Base-by-base conservation (phyloP, 2,113 vertebrate genomes). In the Aegithalos caudatus region DNA sequence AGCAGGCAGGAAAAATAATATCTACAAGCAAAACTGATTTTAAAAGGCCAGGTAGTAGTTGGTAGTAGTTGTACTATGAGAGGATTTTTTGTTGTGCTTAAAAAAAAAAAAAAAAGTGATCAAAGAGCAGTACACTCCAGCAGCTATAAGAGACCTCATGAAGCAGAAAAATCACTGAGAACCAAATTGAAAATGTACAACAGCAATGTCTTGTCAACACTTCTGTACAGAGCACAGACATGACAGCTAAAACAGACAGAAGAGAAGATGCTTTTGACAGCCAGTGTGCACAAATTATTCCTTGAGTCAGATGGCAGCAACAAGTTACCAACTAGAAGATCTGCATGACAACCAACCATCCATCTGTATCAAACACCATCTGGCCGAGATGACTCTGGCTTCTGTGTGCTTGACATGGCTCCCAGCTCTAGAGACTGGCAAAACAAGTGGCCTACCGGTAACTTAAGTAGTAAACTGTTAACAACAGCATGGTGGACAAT, bases 121-220 rank as follows among this genome's bases (percentile, higher is more conserved):
- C 96, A 96, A 90, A 94, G 94, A 97, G 96, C 94, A 98, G 86
- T 95, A 93, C 92, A 97, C 96, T 97, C 93, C 97, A 97, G 95
- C 94, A 97, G 94, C 95, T 97, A 96, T 86, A 97, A 97, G 96
- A 98, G 96, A 97, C 95, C 96, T 96, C 95, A 98, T 92, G 94
- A 97, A 98, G 96, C 96, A 98, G 94, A 97, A 98, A 98, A 98
- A 97, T 98, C 97, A 97, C 97, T 97, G 97, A 98, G 97, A 98
- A 98, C 97, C 97, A 98, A 98, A 98, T 98, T 98, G 98, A 98
- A 98, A 98, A 98, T 98, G 98, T 98, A 98, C 98, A 98, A 98
- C 98, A 98, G 98, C 97, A 98, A 98, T 98, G 98, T 98, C 98
- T 98, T 98, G 98, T 98, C 98, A 98, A 98, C 98, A 98, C 98